Evolutionary conservation across 2,888 invertebrate species (phyloP).

Genomic region (Pogonocherus hispidulus): DNA sequence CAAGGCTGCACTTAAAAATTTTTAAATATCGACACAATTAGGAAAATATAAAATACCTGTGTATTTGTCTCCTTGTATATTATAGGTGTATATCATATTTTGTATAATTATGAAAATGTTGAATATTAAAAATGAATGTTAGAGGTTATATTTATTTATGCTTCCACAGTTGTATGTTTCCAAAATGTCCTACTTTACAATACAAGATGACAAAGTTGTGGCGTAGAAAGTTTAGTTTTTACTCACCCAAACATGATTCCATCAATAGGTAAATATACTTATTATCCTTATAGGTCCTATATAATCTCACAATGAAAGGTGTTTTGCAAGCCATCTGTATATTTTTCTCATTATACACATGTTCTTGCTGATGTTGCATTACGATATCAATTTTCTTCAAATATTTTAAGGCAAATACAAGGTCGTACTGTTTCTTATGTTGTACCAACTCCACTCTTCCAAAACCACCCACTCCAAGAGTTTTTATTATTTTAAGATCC

Average conservation of each 20-base stretch:
- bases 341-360: conserved; percentile 89
- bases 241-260: conserved; percentile 88
- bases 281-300: conserved; percentile 88
- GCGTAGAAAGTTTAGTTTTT: not conserved
- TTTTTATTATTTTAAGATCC: conserved; percentile 86
- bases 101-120: not conserved
- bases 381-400: conserved; percentile 92
- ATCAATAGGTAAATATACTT: conserved; percentile 95
- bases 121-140: not conserved
- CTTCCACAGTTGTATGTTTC: not conserved
- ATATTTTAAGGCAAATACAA: conserved; percentile 87
- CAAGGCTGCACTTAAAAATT: no score
- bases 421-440: conserved; percentile 69
- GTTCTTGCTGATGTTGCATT: conserved; percentile 89
- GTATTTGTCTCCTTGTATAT: no score
- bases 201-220: not conserved
- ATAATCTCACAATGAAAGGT: conserved; percentile 83
- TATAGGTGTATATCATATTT: not conserved
- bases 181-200: not conserved
- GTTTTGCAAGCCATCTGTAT: conserved; percentile 86
- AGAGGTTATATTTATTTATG: not conserved
- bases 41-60: no score
- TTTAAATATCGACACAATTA: no score
- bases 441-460: conserved; percentile 66
- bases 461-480: conserved; percentile 89